A percentile compares a stretch with the other conserved stretches of the same genome.
These are phyloP conservation scores for Archilochus colubris DNA, from an alignment of 2,113 vertebrate species.

Conservation along the genomic window DNA sequence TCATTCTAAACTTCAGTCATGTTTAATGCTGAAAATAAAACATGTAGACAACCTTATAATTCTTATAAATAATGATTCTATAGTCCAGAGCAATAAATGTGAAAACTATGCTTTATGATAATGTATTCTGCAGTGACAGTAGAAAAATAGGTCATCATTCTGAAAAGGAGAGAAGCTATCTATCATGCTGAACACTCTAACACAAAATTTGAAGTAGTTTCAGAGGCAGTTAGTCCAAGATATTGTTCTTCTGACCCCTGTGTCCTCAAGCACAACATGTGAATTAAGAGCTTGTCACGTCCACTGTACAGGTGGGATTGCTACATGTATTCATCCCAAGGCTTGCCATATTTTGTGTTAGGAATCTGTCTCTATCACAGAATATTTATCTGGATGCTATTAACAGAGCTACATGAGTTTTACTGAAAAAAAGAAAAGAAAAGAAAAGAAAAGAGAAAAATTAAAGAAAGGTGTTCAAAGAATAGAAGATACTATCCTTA, in stretches of 20 bases:
- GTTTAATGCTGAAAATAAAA: constrained; percentile 59
- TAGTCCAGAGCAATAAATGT: constrained; percentile 34
- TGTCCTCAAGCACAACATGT: not conserved
- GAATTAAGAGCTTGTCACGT: not conserved
- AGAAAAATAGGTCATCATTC: constrained; percentile 67
- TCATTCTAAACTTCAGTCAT: constrained; percentile 14
- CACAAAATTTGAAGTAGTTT: not conserved
- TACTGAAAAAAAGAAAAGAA: not conserved
- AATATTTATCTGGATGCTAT: not conserved
- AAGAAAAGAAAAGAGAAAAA: not conserved
- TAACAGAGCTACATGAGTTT: not conserved
- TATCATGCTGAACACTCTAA: constrained; percentile 10
- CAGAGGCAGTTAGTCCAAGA: not conserved
- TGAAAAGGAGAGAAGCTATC: constrained; percentile 28
- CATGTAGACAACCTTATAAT: constrained; percentile 40
- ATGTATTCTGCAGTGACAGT: constrained; percentile 46
- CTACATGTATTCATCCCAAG: not conserved
- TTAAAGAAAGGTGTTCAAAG: not conserved
- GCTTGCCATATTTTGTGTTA: not conserved
- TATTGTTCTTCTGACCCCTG: not conserved
- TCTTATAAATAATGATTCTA: constrained; percentile 58
- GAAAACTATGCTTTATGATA: constrained; percentile 53
- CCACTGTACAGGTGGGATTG: not conserved
- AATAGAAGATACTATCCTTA: not conserved
- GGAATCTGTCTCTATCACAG: not conserved